Conservation (phyloP, 2,113 vertebrate species). For the Butorides virescens region DNA sequence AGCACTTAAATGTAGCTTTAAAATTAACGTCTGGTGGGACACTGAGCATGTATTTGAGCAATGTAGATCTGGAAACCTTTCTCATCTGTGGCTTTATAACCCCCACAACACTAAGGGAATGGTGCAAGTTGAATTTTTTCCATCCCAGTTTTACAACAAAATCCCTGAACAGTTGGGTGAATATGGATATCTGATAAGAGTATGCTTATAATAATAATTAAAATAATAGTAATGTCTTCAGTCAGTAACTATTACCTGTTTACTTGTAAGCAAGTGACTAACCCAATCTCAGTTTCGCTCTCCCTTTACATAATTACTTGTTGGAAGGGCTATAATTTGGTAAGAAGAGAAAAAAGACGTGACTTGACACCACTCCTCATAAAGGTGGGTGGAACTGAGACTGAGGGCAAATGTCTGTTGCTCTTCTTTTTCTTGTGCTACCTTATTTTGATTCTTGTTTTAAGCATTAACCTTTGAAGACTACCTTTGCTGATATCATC, state of each 20-base stretch:
- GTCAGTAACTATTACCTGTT: constrained; percentile 25
- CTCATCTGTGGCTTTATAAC: not conserved
- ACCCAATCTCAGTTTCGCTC: constrained; percentile 17
- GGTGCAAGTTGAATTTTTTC: not conserved
- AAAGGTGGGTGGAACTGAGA: constrained; percentile 52
- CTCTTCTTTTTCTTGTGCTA: constrained; percentile 16
- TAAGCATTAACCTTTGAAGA: constrained; percentile 64
- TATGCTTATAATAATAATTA: not conserved
- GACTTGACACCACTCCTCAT: constrained; percentile 39
- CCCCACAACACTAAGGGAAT: not conserved
- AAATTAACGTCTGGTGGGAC: not conserved
- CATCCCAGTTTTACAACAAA: not conserved
- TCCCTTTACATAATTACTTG: constrained; percentile 27
- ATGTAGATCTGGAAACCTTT: not conserved
- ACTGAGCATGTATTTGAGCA: not conserved
- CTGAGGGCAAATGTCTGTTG: constrained; percentile 46
- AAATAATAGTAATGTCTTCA: constrained; percentile 11
- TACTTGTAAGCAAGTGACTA: constrained; percentile 59
- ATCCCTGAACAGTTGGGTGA: not conserved
- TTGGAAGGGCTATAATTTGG: constrained; percentile 54
- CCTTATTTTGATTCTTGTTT: constrained; percentile 57
- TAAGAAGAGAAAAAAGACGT: constrained; percentile 44
- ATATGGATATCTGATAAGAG: not conserved
- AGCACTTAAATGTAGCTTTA: not conserved
- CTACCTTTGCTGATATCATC: constrained; percentile 68